phyloP scores from a whole-genome alignment of 2,113 vertebrate species.

The Cavia porcellus region DNA sequence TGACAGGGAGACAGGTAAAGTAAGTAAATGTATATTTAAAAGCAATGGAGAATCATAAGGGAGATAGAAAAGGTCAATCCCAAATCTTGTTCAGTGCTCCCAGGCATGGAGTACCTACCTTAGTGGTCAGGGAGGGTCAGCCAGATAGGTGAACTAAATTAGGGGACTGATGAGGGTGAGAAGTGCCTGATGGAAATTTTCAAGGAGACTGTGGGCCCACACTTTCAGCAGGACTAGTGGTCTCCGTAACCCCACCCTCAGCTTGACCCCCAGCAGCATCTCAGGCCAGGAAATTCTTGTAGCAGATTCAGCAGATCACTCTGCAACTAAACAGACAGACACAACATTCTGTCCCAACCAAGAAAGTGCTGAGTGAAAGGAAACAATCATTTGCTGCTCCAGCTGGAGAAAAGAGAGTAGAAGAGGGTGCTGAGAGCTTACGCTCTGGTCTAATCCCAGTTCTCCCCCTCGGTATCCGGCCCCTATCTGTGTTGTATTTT shows the following conservation, averaged over 20 bases:
- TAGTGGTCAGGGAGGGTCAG: not conserved
- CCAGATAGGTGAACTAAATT: slow-evolving; percentile 36
- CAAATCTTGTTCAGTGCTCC: not conserved
- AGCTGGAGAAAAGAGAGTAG: slow-evolving; percentile 52
- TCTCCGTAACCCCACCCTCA: not conserved
- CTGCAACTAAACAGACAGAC: slow-evolving; percentile 75
- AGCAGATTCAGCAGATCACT: slow-evolving; percentile 74
- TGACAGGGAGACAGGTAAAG: slow-evolving; percentile 24
- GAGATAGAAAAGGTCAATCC: not conserved
- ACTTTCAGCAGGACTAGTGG: slow-evolving; percentile 9
- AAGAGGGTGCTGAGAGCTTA: slow-evolving; percentile 70
- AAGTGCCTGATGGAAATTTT: slow-evolving; percentile 34
- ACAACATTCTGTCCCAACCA: slow-evolving; percentile 64
- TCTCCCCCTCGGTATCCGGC: slow-evolving; percentile 46
- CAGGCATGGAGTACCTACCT: not conserved
- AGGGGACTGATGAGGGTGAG: not conserved
- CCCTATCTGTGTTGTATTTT: slow-evolving; percentile 60
- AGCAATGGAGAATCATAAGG: slow-evolving; percentile 24
- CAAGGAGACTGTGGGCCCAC: slow-evolving; percentile 1
- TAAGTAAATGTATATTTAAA: slow-evolving; percentile 29
- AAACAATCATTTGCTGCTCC: slow-evolving; percentile 67
- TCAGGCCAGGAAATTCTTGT: slow-evolving; percentile 74
- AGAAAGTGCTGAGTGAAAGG: slow-evolving; percentile 72
- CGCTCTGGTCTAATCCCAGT: slow-evolving; percentile 39
- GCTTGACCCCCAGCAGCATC: slow-evolving; percentile 11